Conservation (phyloP, 2,888 invertebrate genomes). For the Cephus sareptanus region DNA sequence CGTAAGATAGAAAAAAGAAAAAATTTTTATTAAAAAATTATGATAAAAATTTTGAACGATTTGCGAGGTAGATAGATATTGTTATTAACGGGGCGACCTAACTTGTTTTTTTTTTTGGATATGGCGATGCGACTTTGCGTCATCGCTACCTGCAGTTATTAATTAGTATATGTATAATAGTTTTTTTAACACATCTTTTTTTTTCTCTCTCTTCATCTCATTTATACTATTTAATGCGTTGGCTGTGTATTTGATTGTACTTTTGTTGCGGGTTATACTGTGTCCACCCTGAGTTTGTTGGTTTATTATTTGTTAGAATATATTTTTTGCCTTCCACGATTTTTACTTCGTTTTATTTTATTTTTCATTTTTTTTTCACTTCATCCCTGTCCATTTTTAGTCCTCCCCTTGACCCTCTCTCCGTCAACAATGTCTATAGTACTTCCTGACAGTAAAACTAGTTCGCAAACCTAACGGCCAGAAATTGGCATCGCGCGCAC, state of each 20-base stretch:
- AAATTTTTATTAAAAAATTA: no score
- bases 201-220: slow-evolving; percentile 30
- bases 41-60: no score
- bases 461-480: background rate
- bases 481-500: background rate
- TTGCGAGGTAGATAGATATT: no score
- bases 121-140: background rate
- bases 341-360: background rate
- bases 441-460: background rate
- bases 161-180: background rate
- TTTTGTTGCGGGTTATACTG: slow-evolving; percentile 63
- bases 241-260: slow-evolving; percentile 66
- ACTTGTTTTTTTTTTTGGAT: background rate
- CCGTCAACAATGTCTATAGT: background rate
- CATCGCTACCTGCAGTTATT: background rate
- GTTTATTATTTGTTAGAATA: slow-evolving; percentile 24
- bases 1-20: no score
- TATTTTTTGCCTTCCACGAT: background rate
- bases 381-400: background rate
- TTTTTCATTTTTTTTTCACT: background rate
- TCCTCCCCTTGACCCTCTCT: background rate
- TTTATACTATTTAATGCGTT: slow-evolving; percentile 53
- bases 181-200: slow-evolving; percentile 23
- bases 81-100: no score
- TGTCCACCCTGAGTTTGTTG: slow-evolving; percentile 62